Evolutionary conservation across 2,113 vertebrate genomes (phyloP).

Genomic region (Marmota flaviventris): DNA sequence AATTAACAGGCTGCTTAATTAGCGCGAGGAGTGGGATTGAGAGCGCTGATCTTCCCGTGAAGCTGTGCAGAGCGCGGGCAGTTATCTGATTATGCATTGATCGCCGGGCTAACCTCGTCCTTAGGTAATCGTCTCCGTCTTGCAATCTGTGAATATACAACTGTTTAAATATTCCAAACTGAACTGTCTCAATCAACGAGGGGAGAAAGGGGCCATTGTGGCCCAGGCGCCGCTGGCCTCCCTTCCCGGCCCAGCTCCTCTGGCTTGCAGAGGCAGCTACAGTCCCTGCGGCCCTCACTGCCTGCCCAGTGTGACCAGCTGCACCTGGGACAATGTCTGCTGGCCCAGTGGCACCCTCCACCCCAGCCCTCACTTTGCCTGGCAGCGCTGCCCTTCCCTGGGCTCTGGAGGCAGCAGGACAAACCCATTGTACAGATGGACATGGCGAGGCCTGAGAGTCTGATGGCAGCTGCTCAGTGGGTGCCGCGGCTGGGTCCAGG

Average conservation of each 20-base stretch:
- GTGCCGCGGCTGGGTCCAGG: not conserved
- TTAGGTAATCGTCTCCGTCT: conserved; percentile 88
- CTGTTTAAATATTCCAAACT: conserved; percentile 90
- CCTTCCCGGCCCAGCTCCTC: conserved; percentile 44
- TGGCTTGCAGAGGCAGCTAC: not conserved
- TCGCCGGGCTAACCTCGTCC: conserved; percentile 87
- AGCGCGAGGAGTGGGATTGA: conserved; percentile 93
- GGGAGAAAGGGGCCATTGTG: conserved; percentile 84
- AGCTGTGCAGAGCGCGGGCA: conserved; percentile 88
- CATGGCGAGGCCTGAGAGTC: not conserved
- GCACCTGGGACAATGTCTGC: conserved; percentile 50
- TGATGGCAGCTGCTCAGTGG: accelerated
- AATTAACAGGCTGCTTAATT: conserved; percentile 99
- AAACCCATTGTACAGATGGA: conserved; percentile 28
- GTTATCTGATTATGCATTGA: conserved; percentile 93
- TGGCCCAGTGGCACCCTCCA: accelerated
- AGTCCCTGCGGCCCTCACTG: not conserved
- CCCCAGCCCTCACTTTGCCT: no score
- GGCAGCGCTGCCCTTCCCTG: not conserved
- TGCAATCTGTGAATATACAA: conserved; percentile 88
- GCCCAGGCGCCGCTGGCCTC: conserved; percentile 9
- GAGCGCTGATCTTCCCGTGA: conserved; percentile 92
- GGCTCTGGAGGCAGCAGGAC: accelerated
- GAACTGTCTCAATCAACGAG: conserved; percentile 83
- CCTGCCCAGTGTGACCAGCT: not conserved